Percentiles rank a stretch among this genome's conserved stretches.
These are phyloP conservation scores for Pangasianodon gigas DNA, from an alignment of 2,113 vertebrate genomes.

Conservation along the genomic window DNA sequence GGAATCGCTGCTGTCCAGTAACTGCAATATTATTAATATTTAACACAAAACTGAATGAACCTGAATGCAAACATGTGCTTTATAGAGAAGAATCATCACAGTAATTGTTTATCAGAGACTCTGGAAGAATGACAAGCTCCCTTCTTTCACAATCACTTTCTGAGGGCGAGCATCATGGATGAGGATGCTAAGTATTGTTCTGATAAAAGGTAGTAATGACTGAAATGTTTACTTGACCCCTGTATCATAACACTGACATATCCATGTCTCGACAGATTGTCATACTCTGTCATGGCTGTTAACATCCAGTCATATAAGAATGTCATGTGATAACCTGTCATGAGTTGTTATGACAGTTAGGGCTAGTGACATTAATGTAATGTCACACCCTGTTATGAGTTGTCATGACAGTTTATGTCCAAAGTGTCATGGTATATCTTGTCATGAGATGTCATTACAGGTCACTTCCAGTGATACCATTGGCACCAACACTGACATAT, in stretches of 20 bases:
- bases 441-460: too few relatives aligned
- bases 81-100: background rate
- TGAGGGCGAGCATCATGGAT: background rate
- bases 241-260: background rate
- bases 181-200: background rate
- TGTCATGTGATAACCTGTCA: background rate
- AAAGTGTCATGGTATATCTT: too few relatives aligned
- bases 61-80: background rate
- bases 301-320: background rate
- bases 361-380: too few relatives aligned
- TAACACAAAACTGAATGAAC: slow-evolving; percentile 31
- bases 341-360: background rate
- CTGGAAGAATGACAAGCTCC: background rate
- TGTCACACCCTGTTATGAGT: too few relatives aligned
- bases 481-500: too few relatives aligned
- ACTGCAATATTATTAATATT: slow-evolving; percentile 44
- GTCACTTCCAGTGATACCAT: too few relatives aligned
- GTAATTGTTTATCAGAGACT: background rate
- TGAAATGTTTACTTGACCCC: background rate
- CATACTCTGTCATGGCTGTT: background rate
- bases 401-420: background rate
- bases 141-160: background rate
- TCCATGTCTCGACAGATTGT: background rate
- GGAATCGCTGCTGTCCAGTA: slow-evolving; percentile 25
- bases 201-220: background rate